A percentile compares a stretch with the other conserved stretches of the same genome.
Conservation (phyloP, 1,140 invertebrate genomes). For the Brachionus paranguensis region DNA sequence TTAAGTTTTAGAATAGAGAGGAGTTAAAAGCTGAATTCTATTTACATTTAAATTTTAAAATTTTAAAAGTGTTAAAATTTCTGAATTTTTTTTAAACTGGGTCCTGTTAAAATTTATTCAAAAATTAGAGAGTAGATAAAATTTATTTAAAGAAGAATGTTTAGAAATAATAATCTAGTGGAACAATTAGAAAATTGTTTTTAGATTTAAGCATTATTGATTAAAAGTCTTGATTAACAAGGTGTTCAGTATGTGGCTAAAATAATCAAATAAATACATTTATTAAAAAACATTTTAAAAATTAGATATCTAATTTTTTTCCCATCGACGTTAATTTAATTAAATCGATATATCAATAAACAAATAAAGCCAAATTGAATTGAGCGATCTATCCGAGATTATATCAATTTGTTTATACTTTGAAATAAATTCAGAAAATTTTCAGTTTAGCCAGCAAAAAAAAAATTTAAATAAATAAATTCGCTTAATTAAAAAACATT, state of each 20-base stretch:
- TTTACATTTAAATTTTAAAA: too few species aligned
- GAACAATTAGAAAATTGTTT: neutral
- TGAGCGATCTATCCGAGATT: neutral
- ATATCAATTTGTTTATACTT: neutral
- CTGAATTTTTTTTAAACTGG: neutral
- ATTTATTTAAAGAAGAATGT: neutral
- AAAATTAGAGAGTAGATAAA: neutral
- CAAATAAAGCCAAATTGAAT: neutral
- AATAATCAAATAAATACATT: neutral
- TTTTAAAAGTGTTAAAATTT: too few species aligned
- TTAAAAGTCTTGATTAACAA: neutral
- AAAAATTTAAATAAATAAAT: constrained; percentile 9
- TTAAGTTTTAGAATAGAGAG: too few species aligned
- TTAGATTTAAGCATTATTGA: neutral
- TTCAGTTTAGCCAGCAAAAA: neutral
- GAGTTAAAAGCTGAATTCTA: too few species aligned
- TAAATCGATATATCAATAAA: constrained; percentile 23
- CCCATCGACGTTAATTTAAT: constrained; percentile 10
- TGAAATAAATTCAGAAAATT: neutral
- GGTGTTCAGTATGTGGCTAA: neutral
- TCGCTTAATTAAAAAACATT: constrained; percentile 36
- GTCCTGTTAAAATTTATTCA: neutral
- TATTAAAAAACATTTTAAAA: neutral
- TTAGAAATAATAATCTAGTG: neutral
- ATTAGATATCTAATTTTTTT: neutral